A percentile compares a stretch with the other conserved stretches of the same genome.
phyloP scores from a whole-genome alignment of 2,888 invertebrate genomes.

The Zaprionus lineosus region DNA sequence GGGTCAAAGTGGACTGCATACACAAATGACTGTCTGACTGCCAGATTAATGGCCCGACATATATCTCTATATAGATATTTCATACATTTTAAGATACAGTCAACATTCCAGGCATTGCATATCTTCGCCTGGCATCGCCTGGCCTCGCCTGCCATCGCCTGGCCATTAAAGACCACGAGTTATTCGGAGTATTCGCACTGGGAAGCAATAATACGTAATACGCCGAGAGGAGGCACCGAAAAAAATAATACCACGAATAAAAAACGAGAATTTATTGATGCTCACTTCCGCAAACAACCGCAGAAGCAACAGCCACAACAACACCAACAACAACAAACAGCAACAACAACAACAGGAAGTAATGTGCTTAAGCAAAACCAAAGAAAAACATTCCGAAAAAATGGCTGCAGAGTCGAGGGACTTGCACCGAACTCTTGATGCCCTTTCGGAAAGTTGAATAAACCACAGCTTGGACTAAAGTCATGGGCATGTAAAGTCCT shows the following conservation, averaged over 20 bases:
- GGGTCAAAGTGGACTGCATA: slow-evolving; percentile 8
- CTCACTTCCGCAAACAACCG: slow-evolving; percentile 64
- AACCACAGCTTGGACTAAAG: too few species aligned
- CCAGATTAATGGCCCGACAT: slow-evolving; percentile 41
- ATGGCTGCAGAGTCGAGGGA: too few species aligned
- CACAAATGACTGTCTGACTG: slow-evolving; percentile 26
- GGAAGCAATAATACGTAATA: slow-evolving; percentile 1
- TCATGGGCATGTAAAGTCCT: too few species aligned
- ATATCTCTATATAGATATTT: slow-evolving; percentile 20
- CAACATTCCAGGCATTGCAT: slow-evolving; percentile 13
- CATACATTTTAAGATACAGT: background rate
- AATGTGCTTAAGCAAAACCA: slow-evolving; percentile 48
- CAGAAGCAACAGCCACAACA: slow-evolving; percentile 27
- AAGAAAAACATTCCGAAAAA: slow-evolving; percentile 31
- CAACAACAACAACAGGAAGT: slow-evolving; percentile 44
- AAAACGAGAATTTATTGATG: slow-evolving; percentile 73
- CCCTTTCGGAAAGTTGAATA: too few species aligned
- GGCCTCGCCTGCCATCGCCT: slow-evolving; percentile 29
- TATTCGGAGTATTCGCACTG: slow-evolving; percentile 53
- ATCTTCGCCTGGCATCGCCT: slow-evolving; percentile 37
- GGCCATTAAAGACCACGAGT: slow-evolving; percentile 47
- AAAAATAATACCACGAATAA: slow-evolving; percentile 45
- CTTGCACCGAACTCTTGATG: slow-evolving; percentile 2
- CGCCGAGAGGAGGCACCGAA: too few species aligned
- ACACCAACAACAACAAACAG: background rate